Base-by-base conservation (phyloP, 2,888 invertebrate species). In the Lymantria monacha region DNA sequence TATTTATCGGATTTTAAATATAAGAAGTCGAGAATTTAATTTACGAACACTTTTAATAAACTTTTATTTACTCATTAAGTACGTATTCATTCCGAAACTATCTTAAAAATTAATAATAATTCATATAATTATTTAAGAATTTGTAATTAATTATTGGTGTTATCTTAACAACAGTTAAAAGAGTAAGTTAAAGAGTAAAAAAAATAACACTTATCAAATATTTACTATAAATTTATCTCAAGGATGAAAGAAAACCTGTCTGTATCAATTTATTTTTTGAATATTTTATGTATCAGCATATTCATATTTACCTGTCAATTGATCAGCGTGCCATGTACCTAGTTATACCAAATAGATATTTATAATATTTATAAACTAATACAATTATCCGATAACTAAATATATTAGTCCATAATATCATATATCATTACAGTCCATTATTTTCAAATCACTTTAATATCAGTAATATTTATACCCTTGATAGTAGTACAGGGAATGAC, bases 251-350 rank as follows among this genome's bases (percentile, higher is more conserved):
- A n/a, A n/a, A n/a, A 69, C 63, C 59, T 68, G 64, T 50, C 31
- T 45, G 55, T 66, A 63, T 64, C 59, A 44, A 69, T 61, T 73
- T 77, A 76, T 77, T 77, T 77, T 76, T 77, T 46, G 72, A 77
- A 57, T 68, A 55, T 66, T 76, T 69, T 76, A 73, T 63, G 59
- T 68, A 63, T 41, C 37, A 58, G 53, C 49, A 48, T 59, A 59
- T 61, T 50, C 57, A 51, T 50, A 46, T 60, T 59, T 59, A 49
- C 62, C 64, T 57, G 72, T 75, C 73, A 72, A 74, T 76, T 76
- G 58, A 57, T 74, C 71, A 51, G 62, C 55, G 74, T 76, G 76
- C 73, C 76, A 76, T 51, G 51, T 45, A 43, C 37, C n/a, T 50
- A 46, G 14, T 41, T 41, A 41, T 15, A 14, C 10, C 12, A 14